Evolutionary conservation across 2,888 invertebrate species (phyloP).

Genomic region (Diplazon laetatorius): DNA sequence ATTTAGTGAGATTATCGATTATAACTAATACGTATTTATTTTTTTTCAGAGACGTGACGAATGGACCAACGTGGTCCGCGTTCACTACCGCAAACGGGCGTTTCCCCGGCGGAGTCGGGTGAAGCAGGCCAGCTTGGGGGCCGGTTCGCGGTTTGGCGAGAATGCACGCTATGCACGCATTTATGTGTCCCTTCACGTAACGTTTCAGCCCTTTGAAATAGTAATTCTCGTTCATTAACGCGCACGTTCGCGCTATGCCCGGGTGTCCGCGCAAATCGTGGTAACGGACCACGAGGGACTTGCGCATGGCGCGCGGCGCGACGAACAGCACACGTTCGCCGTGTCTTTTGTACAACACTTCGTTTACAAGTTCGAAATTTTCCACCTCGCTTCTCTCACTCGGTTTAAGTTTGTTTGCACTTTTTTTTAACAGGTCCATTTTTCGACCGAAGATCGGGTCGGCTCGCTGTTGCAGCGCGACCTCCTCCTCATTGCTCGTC

Average conservation of each 20-base stretch:
- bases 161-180: slow-evolving; percentile 60
- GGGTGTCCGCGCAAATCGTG: slow-evolving; percentile 1
- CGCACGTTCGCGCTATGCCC: neutral
- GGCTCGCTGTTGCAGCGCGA: neutral
- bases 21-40: slow-evolving; percentile 56
- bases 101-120: slow-evolving; percentile 58
- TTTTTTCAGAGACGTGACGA: slow-evolving; percentile 35
- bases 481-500: neutral
- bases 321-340: slow-evolving; percentile 36
- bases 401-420: too few species aligned
- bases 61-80: slow-evolving; percentile 62
- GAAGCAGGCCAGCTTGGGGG: slow-evolving; percentile 54
- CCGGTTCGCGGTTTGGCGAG: slow-evolving; percentile 34
- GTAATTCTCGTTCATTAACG: neutral
- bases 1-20: slow-evolving; percentile 42
- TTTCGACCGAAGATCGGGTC: too few species aligned
- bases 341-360: slow-evolving; percentile 3
- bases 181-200: slow-evolving; percentile 25
- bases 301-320: slow-evolving; percentile 36
- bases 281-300: too few species aligned
- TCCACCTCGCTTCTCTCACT: neutral
- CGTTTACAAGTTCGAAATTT: neutral
- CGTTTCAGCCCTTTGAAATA: neutral
- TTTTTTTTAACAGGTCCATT: too few species aligned
- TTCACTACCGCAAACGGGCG: slow-evolving; percentile 61